Base-by-base conservation (phyloP, 2,888 invertebrate genomes). In the Epinotia bilunana region DNA sequence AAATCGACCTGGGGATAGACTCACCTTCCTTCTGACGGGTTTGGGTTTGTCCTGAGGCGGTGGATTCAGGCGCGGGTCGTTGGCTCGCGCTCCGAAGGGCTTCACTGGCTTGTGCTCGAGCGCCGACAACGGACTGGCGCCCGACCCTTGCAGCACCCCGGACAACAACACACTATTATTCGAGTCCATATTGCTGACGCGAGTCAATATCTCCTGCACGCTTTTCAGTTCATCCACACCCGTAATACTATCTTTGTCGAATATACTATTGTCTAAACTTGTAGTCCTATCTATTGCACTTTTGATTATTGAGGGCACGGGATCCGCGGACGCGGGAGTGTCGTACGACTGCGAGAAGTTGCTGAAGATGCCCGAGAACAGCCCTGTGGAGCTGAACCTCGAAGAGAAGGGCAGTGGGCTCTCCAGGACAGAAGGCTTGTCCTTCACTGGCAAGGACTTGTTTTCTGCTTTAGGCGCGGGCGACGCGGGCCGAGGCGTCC, bases 261-360 rank as follows among this genome's bases (percentile, higher is more conserved):
- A 91, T 81, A 93, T 85, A 87, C 90, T 88, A 86, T 83, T 88
- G 81, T 93, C 93, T 87, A 92, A 88, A 87, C 88, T 90, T 84
- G 92, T 91, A 87, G 91, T 93, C 90, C 92, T 88, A 83, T 94
- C 93, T 87, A 94, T 94, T 81, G 93, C 93, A 88, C 92, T 94
- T 82, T 93, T 93, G 82, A 94, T 94, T 83, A 93, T 86, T 57
- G 93, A 91, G 88, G 94, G 93, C 78, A 92, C 89, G 77, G 89
- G 90, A 70, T 94, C 92, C 78, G 90, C 91, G 69, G 89, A 88
- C 6, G 88, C 84, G 79, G 91, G 91, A 78, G 84, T 74, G 74
- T 86, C 88, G 80, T 88, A 90, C 20, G 88, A 84, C 74, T 88
- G 89, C 62, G 90, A 87, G 84, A 93, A 90, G 76, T 91, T 92